Evolutionary conservation across 2,888 invertebrate species (phyloP).

Genomic region (Thecophora atra): DNA sequence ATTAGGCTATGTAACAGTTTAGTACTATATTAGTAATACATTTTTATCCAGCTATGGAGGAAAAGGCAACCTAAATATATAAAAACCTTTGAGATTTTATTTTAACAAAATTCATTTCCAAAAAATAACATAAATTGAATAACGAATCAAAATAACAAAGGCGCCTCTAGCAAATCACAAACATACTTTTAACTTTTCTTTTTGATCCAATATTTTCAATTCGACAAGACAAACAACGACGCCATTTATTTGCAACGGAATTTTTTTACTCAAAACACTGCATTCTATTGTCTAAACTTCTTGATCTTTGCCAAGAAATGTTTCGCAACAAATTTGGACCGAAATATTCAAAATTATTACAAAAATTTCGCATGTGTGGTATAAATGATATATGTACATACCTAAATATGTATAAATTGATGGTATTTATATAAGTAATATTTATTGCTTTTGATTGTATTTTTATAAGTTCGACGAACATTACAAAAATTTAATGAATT

Average conservation of each 20-base stretch:
- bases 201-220: background rate
- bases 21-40: too few relatives aligned
- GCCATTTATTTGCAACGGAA: background rate
- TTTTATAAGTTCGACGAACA: background rate
- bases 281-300: background rate
- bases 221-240: conserved; percentile 7
- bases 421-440: background rate
- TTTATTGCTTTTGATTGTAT: background rate
- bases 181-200: background rate
- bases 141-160: background rate
- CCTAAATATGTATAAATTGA: background rate
- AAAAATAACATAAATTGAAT: background rate
- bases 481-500: background rate
- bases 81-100: background rate
- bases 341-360: background rate
- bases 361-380: background rate
- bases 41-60: too few relatives aligned
- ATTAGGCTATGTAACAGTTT: too few relatives aligned
- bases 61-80: too few relatives aligned
- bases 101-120: background rate
- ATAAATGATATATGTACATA: too few relatives aligned
- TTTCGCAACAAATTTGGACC: background rate
- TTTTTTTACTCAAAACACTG: background rate
- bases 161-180: too few relatives aligned
- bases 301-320: background rate